These are phyloP conservation scores for Amia ocellicauda DNA, from an alignment of 2,113 vertebrate genomes.

Conservation along the genomic window DNA sequence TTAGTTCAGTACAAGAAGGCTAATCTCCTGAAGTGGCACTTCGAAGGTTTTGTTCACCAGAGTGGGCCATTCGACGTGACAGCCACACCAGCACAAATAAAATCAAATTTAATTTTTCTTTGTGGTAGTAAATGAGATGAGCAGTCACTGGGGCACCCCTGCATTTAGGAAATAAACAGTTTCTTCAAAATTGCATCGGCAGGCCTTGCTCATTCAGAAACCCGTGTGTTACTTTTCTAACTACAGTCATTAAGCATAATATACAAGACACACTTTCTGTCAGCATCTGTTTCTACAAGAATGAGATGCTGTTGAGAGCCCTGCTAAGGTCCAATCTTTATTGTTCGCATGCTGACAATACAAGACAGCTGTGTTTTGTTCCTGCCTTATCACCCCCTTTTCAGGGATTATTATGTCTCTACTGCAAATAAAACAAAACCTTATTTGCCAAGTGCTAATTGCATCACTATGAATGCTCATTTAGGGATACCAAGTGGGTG, in stretches of 20 bases:
- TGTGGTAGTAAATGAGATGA: background rate
- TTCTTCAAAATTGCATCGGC: slow-evolving; percentile 43
- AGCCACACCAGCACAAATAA: background rate
- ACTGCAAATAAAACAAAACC: slow-evolving; percentile 44
- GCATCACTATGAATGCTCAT: slow-evolving; percentile 48
- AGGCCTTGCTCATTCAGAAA: slow-evolving; percentile 56
- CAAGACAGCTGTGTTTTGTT: slow-evolving; percentile 16
- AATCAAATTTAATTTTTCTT: background rate
- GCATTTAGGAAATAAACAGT: slow-evolving; percentile 43
- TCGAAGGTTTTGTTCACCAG: slow-evolving; percentile 22
- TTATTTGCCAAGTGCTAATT: slow-evolving; percentile 50
- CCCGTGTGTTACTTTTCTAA: slow-evolving; percentile 43
- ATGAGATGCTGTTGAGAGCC: slow-evolving; percentile 32
- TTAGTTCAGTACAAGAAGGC: slow-evolving; percentile 26
- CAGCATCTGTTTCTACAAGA: slow-evolving; percentile 56
- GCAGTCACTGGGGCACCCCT: background rate
- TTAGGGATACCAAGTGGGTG: slow-evolving; percentile 54
- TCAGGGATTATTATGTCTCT: slow-evolving; percentile 37
- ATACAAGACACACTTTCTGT: slow-evolving; percentile 59
- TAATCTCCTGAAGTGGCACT: slow-evolving; percentile 33
- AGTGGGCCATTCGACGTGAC: slow-evolving; percentile 3
- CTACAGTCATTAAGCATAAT: slow-evolving; percentile 58
- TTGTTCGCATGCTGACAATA: slow-evolving; percentile 30
- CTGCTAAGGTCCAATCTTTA: slow-evolving; percentile 38
- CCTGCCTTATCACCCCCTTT: slow-evolving; percentile 19